Evolutionary conservation across 2,888 invertebrate genomes (phyloP).

Genomic region (Agriopis marginaria): DNA sequence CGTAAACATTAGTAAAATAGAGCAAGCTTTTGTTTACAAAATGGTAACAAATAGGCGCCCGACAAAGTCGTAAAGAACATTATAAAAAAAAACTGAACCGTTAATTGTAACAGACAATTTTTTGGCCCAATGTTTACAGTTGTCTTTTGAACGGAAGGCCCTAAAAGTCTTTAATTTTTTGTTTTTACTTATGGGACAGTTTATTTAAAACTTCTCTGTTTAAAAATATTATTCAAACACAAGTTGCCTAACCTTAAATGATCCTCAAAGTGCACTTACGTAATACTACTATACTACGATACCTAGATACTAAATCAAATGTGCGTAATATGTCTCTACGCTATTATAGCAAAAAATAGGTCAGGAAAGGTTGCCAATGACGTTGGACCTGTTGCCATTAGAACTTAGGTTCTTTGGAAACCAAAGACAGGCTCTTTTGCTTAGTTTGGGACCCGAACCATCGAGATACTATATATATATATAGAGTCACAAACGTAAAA

Average conservation of each 20-base stretch:
- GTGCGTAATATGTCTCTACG: not conserved
- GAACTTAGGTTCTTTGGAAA: too few relatives aligned
- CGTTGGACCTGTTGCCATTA: not conserved
- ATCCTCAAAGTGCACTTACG: too few relatives aligned
- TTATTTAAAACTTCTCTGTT: not conserved
- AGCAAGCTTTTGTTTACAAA: constrained; percentile 64
- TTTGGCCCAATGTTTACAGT: constrained; percentile 45
- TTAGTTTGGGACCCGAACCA: too few relatives aligned
- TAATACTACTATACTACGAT: not conserved
- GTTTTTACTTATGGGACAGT: not conserved
- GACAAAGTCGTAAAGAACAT: constrained; percentile 47
- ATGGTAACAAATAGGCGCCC: constrained; percentile 47
- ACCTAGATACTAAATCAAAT: not conserved
- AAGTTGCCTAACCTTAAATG: not conserved
- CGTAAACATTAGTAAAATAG: constrained; percentile 73
- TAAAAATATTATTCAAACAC: not conserved
- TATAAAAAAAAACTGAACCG: constrained; percentile 58
- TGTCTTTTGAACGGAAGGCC: constrained; percentile 28
- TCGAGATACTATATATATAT: too few relatives aligned
- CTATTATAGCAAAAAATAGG: not conserved
- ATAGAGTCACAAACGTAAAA: too few relatives aligned
- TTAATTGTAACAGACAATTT: constrained; percentile 73
- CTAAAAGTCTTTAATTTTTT: constrained; percentile 18
- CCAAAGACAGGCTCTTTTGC: too few relatives aligned
- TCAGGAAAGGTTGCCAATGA: not conserved